Conservation (phyloP, 2,888 invertebrate species). For the Ashinkailepas kermadecensis region DNA sequence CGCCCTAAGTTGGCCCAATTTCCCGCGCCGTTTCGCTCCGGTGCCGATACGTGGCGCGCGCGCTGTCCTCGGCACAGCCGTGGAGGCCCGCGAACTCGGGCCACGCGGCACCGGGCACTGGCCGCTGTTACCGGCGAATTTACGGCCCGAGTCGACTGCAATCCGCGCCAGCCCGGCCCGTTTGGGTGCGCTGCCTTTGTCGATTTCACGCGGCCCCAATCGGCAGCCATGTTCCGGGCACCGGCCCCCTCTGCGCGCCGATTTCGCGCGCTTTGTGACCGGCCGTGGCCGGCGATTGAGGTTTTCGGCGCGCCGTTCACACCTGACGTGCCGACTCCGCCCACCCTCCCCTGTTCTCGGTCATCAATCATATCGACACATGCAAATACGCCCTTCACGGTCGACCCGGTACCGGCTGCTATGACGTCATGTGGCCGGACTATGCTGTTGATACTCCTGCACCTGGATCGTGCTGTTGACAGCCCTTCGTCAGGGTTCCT, state of each 20-base stretch:
- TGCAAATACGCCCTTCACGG: neutral
- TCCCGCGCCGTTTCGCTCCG: neutral
- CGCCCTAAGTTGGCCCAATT: neutral
- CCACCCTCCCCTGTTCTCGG: neutral
- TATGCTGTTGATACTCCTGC: neutral
- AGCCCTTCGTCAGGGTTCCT: no score
- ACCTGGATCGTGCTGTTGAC: no score
- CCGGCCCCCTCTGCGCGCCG: neutral
- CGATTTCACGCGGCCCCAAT: neutral
- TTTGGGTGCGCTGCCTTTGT: neutral
- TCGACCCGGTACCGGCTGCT: neutral
- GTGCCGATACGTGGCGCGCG: neutral
- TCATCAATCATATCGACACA: slow-evolving; percentile 1
- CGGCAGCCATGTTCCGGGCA: neutral
- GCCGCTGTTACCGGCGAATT: neutral
- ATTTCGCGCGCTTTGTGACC: neutral
- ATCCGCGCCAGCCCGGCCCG: neutral
- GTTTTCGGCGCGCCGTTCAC: neutral
- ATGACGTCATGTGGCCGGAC: neutral
- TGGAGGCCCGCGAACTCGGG: neutral
- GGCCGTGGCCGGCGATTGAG: neutral
- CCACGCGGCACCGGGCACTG: neutral
- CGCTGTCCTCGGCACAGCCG: neutral
- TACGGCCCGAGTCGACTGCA: neutral
- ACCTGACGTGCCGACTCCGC: neutral